These are phyloP conservation scores for Catamblyrhynchus diadema DNA, from an alignment of 2,797 vertebrate genomes.

Conservation along the genomic window DNA sequence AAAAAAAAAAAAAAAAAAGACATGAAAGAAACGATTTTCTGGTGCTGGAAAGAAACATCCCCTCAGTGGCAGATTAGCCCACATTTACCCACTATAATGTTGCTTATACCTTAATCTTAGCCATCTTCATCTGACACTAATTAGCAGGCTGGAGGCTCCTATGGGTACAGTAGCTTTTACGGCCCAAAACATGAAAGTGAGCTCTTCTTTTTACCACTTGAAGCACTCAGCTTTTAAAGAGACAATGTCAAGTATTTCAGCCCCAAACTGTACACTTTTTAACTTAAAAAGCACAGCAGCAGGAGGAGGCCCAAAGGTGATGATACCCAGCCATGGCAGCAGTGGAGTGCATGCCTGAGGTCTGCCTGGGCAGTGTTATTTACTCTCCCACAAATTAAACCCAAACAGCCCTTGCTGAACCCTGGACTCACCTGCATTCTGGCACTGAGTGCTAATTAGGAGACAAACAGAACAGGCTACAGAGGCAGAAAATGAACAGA, in stretches of 20 bases:
- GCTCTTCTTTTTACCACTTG: background rate
- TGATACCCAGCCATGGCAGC: background rate
- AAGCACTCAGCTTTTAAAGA: constrained; percentile 31
- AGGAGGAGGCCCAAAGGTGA: background rate
- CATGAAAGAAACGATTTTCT: constrained; percentile 22
- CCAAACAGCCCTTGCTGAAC: background rate
- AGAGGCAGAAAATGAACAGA: constrained; percentile 4
- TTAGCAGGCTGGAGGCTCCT: constrained; percentile 58
- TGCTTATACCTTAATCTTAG: constrained; percentile 57
- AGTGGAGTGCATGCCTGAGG: accelerated
- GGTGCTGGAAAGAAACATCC: constrained; percentile 18
- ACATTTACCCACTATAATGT: constrained; percentile 33
- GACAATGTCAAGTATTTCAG: background rate
- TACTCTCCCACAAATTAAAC: background rate
- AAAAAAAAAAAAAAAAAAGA: background rate
- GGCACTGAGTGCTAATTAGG: background rate
- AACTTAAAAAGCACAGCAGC: background rate
- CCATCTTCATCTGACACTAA: constrained; percentile 58
- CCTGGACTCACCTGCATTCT: background rate
- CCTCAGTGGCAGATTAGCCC: constrained; percentile 40
- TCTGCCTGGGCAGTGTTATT: background rate
- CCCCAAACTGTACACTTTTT: background rate
- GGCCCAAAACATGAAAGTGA: constrained; percentile 34
- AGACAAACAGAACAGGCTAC: background rate
- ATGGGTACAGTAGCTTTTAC: background rate